Evolutionary conservation across 2,888 invertebrate genomes (phyloP).

Genomic region (Epirrhoe alternata): DNA sequence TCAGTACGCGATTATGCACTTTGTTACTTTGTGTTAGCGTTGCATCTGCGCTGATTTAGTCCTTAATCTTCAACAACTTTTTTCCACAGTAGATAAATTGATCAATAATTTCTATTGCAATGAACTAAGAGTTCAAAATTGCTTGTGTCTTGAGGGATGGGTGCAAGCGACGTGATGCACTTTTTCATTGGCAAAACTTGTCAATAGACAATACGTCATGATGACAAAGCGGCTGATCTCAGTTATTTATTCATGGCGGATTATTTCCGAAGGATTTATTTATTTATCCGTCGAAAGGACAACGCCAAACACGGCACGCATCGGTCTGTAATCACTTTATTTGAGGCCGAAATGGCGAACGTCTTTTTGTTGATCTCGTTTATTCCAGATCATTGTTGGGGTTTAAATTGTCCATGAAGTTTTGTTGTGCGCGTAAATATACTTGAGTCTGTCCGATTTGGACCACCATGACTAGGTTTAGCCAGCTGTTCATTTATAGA

Average conservation of each 20-base stretch:
- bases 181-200: conserved; percentile 60
- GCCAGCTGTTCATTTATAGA: conserved; percentile 37
- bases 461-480: conserved; percentile 43
- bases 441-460: conserved; percentile 42
- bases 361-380: conserved; percentile 70
- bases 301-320: conserved; percentile 64
- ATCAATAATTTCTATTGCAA: not conserved
- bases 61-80: conserved; percentile 26
- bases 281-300: conserved; percentile 72
- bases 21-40: conserved; percentile 29
- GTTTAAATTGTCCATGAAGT: conserved; percentile 69
- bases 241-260: conserved; percentile 82
- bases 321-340: conserved; percentile 70
- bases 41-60: conserved; percentile 36
- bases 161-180: conserved; percentile 18
- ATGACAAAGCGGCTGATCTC: conserved; percentile 75
- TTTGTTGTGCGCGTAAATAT: conserved; percentile 49
- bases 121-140: conserved; percentile 17
- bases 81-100: not conserved
- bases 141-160: not conserved
- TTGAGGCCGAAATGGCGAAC: conserved; percentile 57
- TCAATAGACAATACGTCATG: conserved; percentile 78
- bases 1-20: conserved; percentile 27
- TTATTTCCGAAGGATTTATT: conserved; percentile 70
- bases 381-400: conserved; percentile 64